These are phyloP conservation scores for Eriocheir sinensis DNA, from an alignment of 1,140 invertebrate species.

Conservation along the genomic window DNA sequence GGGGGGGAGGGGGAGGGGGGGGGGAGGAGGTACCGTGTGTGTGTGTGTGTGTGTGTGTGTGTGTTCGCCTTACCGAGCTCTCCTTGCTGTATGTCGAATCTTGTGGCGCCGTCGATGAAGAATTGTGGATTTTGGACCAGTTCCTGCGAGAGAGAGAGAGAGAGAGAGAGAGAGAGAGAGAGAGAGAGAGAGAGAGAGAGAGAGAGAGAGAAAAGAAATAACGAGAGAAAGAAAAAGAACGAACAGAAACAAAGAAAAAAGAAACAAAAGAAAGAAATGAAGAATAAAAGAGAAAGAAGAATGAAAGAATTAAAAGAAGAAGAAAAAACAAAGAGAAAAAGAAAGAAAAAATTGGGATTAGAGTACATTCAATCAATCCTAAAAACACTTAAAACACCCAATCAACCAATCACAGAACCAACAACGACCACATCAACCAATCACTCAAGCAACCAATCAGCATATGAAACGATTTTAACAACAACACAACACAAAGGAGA, in stretches of 20 bases:
- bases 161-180: background rate
- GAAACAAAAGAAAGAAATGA: background rate
- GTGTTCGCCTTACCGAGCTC: conserved; percentile 85
- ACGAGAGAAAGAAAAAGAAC: background rate
- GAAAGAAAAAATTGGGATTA: background rate
- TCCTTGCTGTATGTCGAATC: conserved; percentile 86
- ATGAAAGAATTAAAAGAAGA: too few relatives aligned
- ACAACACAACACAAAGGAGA: too few relatives aligned
- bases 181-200: background rate
- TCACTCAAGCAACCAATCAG: too few relatives aligned
- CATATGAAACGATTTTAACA: too few relatives aligned
- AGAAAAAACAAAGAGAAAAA: background rate
- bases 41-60: background rate
- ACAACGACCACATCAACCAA: too few relatives aligned
- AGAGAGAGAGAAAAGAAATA: background rate
- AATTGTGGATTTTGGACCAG: conserved; percentile 88
- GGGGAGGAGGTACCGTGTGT: background rate
- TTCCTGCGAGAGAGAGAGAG: conserved; percentile 84
- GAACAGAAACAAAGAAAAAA: background rate
- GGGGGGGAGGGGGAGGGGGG: background rate
- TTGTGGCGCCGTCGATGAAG: conserved; percentile 82
- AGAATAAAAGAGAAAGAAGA: background rate
- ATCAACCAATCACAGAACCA: too few relatives aligned
- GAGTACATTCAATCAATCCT: too few relatives aligned
- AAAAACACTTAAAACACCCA: too few relatives aligned